Evolutionary conservation across 2,797 vertebrate genomes (phyloP).

Genomic region (Eulemur rubriventer): DNA sequence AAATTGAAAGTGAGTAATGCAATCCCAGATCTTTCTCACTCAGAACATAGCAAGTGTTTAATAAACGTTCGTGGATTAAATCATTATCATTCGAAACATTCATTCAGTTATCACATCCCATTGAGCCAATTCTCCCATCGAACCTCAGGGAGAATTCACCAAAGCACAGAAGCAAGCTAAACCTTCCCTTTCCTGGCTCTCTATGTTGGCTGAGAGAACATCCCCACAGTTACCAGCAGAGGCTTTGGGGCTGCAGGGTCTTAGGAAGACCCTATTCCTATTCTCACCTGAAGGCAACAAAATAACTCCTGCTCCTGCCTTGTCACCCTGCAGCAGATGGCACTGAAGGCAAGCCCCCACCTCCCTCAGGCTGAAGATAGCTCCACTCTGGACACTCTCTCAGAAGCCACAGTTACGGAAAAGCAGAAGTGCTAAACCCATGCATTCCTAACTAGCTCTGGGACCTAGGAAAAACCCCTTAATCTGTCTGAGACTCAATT

Average conservation of each 20-base stretch:
- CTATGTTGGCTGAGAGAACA: neutral
- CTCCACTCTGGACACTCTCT: neutral
- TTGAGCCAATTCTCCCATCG: neutral
- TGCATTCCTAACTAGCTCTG: neutral
- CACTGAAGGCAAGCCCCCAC: neutral
- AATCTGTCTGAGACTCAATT: neutral
- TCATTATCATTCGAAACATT: neutral
- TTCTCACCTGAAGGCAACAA: neutral
- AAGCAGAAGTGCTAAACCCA: neutral
- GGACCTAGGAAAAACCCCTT: neutral
- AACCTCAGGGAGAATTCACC: neutral
- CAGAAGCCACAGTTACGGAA: neutral
- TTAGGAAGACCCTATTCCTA: neutral
- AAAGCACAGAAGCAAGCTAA: neutral
- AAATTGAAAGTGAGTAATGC: neutral
- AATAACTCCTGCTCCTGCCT: neutral
- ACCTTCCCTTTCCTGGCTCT: neutral
- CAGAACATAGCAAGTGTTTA: neutral
- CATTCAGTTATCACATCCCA: neutral
- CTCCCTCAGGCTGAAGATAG: neutral
- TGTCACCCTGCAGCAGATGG: neutral
- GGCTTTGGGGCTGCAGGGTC: neutral
- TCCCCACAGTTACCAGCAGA: neutral
- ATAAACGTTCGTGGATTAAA: neutral
- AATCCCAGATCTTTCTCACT: neutral